Evolutionary conservation across 53 echinoderm and acorn worm genomes (phyloP).

Genomic region (Antedon mediterranea): DNA sequence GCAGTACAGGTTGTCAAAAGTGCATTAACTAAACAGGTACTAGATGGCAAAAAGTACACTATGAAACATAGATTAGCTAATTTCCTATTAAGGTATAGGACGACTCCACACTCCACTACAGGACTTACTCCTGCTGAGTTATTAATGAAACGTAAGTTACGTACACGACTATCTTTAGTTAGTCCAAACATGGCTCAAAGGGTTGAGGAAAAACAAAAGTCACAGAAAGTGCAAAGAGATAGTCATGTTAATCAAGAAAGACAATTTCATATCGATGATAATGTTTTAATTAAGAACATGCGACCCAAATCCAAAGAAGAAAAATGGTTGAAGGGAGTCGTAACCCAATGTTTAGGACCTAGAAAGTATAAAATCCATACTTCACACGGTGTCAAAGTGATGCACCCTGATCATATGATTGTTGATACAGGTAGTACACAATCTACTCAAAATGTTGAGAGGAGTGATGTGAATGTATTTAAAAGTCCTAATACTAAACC

Average conservation of each 20-base stretch:
- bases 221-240: conserved; percentile 4
- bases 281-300: background rate
- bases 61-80: conserved; percentile 24
- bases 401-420: conserved; percentile 7
- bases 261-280: background rate
- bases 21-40: conserved; percentile 3
- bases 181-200: conserved; percentile 18
- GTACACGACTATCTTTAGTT: conserved; percentile 22
- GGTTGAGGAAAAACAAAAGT: conserved; percentile 19
- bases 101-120: no score
- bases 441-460: background rate
- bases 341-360: background rate
- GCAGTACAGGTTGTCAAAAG: background rate
- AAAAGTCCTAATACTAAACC: no score
- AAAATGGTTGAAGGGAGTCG: background rate
- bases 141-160: conserved; percentile 33
- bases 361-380: background rate
- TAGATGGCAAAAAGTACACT: background rate
- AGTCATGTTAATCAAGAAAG: background rate
- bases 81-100: conserved; percentile 30
- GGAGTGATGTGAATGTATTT: no score
- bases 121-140: conserved; percentile 40
- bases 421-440: background rate
- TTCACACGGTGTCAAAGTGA: background rate
- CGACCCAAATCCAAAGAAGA: background rate